phyloP scores from a whole-genome alignment of 2,113 vertebrate genomes.

The Buteo buteo region DNA sequence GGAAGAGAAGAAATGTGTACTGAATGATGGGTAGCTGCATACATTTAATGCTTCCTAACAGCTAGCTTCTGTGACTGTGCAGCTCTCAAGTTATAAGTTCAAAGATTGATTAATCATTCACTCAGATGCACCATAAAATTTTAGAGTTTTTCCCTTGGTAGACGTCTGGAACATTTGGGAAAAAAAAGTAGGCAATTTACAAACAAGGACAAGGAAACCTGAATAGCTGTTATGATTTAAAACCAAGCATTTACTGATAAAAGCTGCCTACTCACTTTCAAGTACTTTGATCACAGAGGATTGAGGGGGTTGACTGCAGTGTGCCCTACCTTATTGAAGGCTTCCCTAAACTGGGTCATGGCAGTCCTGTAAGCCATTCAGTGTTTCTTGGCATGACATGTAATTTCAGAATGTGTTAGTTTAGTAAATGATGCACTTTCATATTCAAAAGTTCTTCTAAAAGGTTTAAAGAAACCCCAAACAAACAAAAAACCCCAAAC shows the following conservation, averaged over 20 bases:
- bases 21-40: background rate
- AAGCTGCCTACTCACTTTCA: constrained; percentile 23
- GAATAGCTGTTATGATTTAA: constrained; percentile 28
- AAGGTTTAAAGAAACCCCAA: background rate
- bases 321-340: background rate
- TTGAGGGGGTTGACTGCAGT: background rate
- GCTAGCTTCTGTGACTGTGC: background rate
- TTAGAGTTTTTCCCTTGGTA: constrained; percentile 31
- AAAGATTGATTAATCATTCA: constrained; percentile 27
- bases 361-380: background rate
- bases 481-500: background rate
- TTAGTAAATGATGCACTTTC: background rate
- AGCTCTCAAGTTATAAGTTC: background rate
- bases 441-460: background rate
- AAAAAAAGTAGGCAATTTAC: background rate
- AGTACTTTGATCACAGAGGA: background rate
- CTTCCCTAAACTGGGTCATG: background rate
- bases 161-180: background rate
- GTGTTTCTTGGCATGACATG: background rate
- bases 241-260: constrained; percentile 18
- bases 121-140: constrained; percentile 23
- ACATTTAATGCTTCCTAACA: background rate
- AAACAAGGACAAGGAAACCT: constrained; percentile 45
- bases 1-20: background rate
- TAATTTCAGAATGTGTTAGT: background rate